Evolutionary conservation across 2,888 invertebrate species (phyloP).

Genomic region (Diabrotica balteata): DNA sequence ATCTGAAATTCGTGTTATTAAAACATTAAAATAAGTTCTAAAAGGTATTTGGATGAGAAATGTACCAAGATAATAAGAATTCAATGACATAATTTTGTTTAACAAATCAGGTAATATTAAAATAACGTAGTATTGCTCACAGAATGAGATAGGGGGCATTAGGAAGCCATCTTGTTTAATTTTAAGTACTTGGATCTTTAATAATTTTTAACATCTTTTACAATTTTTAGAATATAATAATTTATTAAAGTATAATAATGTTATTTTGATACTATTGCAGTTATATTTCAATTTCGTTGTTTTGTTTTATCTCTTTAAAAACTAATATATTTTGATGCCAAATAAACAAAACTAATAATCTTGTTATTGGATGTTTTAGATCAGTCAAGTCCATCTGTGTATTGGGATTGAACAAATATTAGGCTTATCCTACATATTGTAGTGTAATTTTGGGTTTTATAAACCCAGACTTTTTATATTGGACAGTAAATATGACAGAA

Average conservation of each 20-base stretch:
- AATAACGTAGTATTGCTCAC: constrained; percentile 14
- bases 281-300: constrained; percentile 1
- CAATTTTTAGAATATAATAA: background rate
- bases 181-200: constrained; percentile 20
- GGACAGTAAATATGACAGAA: constrained; percentile 73
- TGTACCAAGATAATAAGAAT: constrained; percentile 41
- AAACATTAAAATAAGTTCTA: constrained; percentile 28
- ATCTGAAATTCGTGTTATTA: constrained; percentile 42
- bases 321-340: background rate
- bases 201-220: constrained; percentile 20
- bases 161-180: constrained; percentile 25
- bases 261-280: background rate
- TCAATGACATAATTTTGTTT: constrained; percentile 38
- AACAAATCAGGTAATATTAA: constrained; percentile 46
- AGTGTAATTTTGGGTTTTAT: constrained; percentile 59
- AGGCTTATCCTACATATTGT: constrained; percentile 56
- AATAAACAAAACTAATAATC: constrained; percentile 13
- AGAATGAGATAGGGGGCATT: constrained; percentile 14
- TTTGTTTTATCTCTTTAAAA: background rate
- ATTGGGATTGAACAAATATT: constrained; percentile 24
- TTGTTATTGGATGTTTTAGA: constrained; percentile 32
- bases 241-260: background rate
- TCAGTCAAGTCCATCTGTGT: constrained; percentile 39
- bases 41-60: constrained; percentile 38
- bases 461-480: constrained; percentile 52